Conservation (phyloP, 2,113 vertebrate genomes). For the human (Homo sapiens) region DNA sequence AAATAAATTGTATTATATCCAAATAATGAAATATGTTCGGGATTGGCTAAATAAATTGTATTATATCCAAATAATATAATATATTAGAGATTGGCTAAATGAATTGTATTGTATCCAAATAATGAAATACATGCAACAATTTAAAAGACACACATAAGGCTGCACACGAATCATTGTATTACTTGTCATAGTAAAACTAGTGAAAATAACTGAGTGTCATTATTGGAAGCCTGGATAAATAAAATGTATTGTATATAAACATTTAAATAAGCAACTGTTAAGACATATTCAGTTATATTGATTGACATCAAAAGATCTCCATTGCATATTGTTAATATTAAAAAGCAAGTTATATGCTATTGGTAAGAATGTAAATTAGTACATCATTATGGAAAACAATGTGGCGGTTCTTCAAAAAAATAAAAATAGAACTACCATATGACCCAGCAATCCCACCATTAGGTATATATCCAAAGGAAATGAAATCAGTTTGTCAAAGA, state of each 20-base stretch:
- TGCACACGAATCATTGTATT: not conserved
- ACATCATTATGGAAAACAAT: not conserved
- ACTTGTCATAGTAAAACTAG: not conserved
- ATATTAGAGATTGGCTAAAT: not conserved
- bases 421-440: not conserved
- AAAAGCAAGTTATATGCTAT: not conserved
- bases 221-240: not conserved
- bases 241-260: not conserved
- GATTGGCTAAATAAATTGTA: not conserved
- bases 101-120: not conserved
- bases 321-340: not conserved
- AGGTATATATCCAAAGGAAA: not conserved
- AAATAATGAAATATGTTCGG: not conserved
- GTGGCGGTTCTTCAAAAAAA: not conserved
- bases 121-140: not conserved
- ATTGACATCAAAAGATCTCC: not conserved
- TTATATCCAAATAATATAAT: not conserved
- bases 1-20: not conserved
- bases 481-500: not conserved
- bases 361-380: not conserved
- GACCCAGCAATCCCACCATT: too few species aligned
- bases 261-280: not conserved
- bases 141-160: not conserved
- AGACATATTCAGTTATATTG: not conserved
- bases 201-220: not conserved